These are phyloP conservation scores for Mesembrinibis cayennensis DNA, from an alignment of 2,113 vertebrate species.

Conservation along the genomic window DNA sequence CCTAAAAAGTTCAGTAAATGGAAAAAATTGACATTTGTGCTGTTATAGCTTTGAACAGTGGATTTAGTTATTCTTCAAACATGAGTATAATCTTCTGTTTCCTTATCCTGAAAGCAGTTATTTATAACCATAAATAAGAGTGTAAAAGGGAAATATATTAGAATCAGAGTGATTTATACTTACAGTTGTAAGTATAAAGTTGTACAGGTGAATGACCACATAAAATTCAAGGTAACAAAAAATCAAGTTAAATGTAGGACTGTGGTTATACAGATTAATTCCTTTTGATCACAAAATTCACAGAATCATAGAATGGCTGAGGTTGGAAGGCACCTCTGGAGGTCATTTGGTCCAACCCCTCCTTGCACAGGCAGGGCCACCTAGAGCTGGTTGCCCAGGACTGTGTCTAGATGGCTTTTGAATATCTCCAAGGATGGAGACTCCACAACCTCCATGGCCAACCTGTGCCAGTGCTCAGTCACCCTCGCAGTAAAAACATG, in stretches of 20 bases:
- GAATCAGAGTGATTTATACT: neutral
- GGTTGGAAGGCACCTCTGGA: neutral
- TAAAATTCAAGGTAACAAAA: neutral
- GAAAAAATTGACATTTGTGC: neutral
- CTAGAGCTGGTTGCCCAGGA: neutral
- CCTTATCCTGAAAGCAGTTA: neutral
- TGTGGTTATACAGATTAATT: neutral
- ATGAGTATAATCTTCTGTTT: neutral
- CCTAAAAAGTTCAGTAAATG: neutral
- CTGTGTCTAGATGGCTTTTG: rapidly evolving
- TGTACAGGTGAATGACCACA: neutral
- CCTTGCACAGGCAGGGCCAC: neutral
- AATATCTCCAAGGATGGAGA: neutral
- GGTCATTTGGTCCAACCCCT: neutral
- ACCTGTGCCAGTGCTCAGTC: neutral
- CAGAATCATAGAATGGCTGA: neutral
- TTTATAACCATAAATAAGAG: neutral
- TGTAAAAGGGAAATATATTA: neutral
- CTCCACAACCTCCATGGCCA: neutral
- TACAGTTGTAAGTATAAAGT: neutral
- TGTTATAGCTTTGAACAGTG: neutral
- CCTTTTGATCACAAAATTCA: neutral
- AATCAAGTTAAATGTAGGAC: neutral
- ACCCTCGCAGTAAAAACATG: neutral
- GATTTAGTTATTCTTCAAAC: neutral